A percentile compares a stretch with the other conserved stretches of the same genome.
These are phyloP conservation scores for Mythimna loreyi DNA, from an alignment of 2,888 invertebrate species.

Conservation along the genomic window DNA sequence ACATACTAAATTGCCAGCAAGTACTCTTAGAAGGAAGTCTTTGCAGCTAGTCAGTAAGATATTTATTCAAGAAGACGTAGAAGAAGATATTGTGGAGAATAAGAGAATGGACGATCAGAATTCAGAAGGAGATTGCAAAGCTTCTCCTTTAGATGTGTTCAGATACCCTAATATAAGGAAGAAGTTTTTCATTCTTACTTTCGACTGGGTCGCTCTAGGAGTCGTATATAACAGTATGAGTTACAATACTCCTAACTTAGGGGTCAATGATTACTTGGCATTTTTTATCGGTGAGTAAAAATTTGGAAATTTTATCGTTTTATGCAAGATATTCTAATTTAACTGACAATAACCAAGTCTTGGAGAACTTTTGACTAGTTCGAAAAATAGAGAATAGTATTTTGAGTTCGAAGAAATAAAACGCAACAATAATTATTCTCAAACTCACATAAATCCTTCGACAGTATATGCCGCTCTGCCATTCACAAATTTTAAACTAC, in stretches of 20 bases:
- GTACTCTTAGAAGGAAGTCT: constrained; percentile 81
- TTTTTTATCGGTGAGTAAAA: constrained; percentile 92
- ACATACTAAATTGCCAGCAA: constrained; percentile 73
- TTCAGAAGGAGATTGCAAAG: constrained; percentile 87
- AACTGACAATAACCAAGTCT: not conserved
- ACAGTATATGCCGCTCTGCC: too few species aligned
- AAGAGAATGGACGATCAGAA: constrained; percentile 85
- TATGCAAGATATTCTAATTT: not conserved
- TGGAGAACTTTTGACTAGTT: not conserved
- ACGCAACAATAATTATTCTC: not conserved
- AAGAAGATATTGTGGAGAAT: constrained; percentile 78
- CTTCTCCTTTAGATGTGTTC: constrained; percentile 92
- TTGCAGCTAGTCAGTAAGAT: constrained; percentile 80
- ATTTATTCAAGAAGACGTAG: constrained; percentile 76
- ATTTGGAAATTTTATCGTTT: not conserved
- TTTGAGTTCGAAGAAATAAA: not conserved
- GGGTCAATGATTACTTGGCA: constrained; percentile 92
- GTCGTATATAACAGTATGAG: constrained; percentile 93
- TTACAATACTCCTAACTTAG: constrained; percentile 92
- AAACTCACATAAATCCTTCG: too few species aligned
- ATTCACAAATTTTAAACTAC: too few species aligned
- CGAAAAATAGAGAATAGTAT: too few species aligned
- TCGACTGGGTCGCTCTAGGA: constrained; percentile 93
- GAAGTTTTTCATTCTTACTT: constrained; percentile 92
- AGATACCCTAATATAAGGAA: constrained; percentile 92